Percentiles rank a stretch among this genome's conserved stretches.
These are phyloP conservation scores for Tadarida brasiliensis DNA, from an alignment of 2,797 vertebrate species.

Conservation along the genomic window DNA sequence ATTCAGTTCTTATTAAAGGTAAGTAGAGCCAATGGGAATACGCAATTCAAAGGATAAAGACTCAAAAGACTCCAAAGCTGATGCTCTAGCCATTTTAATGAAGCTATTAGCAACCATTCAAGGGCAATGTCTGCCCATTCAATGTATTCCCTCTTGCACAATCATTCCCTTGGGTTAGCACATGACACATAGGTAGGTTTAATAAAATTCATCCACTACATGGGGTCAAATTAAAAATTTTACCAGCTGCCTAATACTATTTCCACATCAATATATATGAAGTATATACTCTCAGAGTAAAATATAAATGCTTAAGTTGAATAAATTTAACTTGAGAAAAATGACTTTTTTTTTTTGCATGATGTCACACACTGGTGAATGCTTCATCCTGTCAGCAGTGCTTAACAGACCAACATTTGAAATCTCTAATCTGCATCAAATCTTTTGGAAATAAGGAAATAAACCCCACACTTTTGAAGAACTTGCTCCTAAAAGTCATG, in stretches of 20 bases:
- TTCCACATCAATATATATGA: slow-evolving; percentile 4
- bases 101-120: neutral
- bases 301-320: neutral
- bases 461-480: neutral
- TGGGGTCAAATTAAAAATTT: neutral
- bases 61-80: neutral
- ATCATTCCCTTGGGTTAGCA: neutral
- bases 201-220: neutral
- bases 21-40: neutral
- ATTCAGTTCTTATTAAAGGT: neutral
- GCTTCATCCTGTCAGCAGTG: neutral
- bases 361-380: neutral
- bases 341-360: neutral
- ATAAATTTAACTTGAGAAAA: neutral
- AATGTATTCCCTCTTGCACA: neutral
- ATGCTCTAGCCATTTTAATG: neutral
- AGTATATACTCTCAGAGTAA: neutral
- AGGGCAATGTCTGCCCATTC: neutral
- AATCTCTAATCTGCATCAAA: neutral
- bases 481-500: neutral
- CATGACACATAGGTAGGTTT: neutral
- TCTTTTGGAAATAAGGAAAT: neutral
- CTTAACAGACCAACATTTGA: neutral
- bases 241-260: neutral
- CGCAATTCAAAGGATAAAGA: neutral